phyloP scores from a whole-genome alignment of 2,113 vertebrate species.

The Trochalopteron elliotii region DNA sequence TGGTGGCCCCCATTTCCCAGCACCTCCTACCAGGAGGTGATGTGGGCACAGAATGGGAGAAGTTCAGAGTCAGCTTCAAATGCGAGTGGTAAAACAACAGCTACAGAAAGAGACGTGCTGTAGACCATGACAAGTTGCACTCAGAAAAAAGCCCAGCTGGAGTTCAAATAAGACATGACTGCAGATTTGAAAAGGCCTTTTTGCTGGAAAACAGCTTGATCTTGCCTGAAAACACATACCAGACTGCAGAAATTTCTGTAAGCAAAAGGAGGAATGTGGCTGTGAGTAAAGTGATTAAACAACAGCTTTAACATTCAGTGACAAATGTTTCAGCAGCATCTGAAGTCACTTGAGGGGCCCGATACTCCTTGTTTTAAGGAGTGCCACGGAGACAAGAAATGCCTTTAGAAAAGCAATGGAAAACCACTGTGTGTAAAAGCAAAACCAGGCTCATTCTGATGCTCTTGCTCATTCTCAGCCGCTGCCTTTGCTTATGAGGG shows the following conservation, averaged over 20 bases:
- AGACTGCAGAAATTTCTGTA: conserved; percentile 43
- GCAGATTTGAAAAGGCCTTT: conserved; percentile 59
- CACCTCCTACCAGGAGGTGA: neutral
- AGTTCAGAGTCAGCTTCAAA: neutral
- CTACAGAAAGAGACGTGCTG: conserved; percentile 4
- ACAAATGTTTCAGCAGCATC: conserved; percentile 33
- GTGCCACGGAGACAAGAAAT: neutral
- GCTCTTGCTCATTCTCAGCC: neutral
- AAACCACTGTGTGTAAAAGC: neutral
- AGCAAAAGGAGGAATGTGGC: conserved; percentile 22
- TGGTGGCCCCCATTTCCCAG: neutral
- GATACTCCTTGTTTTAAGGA: neutral
- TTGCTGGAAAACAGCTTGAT: conserved; percentile 59
- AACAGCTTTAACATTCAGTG: conserved; percentile 25
- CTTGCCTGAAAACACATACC: conserved; percentile 50
- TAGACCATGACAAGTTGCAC: conserved; percentile 9
- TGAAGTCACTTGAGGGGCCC: neutral
- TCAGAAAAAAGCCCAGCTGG: conserved; percentile 43
- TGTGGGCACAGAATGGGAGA: neutral
- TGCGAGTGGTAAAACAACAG: neutral
- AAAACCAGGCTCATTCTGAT: neutral
- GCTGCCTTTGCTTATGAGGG: neutral
- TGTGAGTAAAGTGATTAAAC: conserved; percentile 68
- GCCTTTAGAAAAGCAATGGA: neutral
- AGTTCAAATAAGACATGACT: conserved; percentile 51